Conservation (phyloP, 2,797 vertebrate genomes). For the Urophycis tenuis region DNA sequence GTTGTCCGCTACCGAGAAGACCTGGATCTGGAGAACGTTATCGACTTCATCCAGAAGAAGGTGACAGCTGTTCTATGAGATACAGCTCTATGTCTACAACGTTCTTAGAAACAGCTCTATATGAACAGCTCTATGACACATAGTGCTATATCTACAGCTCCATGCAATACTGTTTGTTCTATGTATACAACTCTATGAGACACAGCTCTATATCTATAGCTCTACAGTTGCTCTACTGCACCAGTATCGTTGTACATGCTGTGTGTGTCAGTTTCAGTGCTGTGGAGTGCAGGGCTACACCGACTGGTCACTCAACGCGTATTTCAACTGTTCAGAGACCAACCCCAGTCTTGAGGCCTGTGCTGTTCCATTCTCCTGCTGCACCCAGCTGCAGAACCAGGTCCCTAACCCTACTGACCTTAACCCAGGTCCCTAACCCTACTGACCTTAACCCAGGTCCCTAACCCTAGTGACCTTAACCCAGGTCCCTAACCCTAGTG, state of each 20-base stretch:
- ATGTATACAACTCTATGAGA: background rate
- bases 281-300: constrained; percentile 69
- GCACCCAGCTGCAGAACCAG: constrained; percentile 60
- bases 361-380: constrained; percentile 81
- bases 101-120: no score
- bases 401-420: constrained; percentile 38
- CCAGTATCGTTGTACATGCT: background rate
- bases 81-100: background rate
- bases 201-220: background rate
- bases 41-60: constrained; percentile 82
- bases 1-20: constrained; percentile 72
- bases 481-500: constrained; percentile 53
- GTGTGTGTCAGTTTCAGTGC: constrained; percentile 70
- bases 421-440: constrained; percentile 54
- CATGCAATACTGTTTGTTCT: no score
- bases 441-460: constrained; percentile 57
- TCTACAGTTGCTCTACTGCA: background rate
- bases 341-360: constrained; percentile 79
- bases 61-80: constrained; percentile 45
- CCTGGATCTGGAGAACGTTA: constrained; percentile 77
- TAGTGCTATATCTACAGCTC: background rate
- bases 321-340: constrained; percentile 70
- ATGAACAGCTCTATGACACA: background rate
- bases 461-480: constrained; percentile 2
- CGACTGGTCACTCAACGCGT: constrained; percentile 76